Evolutionary conservation across 2,797 vertebrate genomes (phyloP), one percentile per base, ranked within the genome.

Genomic region (Myotis findleyi): DNA sequence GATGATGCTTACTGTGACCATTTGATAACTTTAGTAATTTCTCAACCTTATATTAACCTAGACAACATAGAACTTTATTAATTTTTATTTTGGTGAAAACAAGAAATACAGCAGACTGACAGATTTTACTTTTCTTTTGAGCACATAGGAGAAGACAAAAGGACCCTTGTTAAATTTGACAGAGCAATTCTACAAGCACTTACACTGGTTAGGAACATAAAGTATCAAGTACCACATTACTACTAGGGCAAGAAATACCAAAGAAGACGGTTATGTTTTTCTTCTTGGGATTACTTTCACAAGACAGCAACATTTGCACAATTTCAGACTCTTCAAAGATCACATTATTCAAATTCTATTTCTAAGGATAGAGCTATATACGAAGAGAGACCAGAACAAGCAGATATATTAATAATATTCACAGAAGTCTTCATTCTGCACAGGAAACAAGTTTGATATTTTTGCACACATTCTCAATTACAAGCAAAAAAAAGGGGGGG

Each of bases 61-160:
- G 49, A 95, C 81, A 96, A 94, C 83, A 91, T 51, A 84, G 25
- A 93, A 64, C 14, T 91, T 94, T 38, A 85, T 91, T 96, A 53
- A 68, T 89, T 85, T 96, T 97, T 96, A 93, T 95, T 96, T 90
- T 80, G 57, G 18, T 88, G 72, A 94, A 96, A 95, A 96, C 87
- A 94, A 94, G 89, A 90, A 93, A 38, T 85, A 91, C 44, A 96
- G 53, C 66, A 95, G 49, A 69, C 30, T 94, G 72, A 94, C 85
- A 94, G 68, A 69, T 57, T 93, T 91, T 89, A 71, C 88, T 86
- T 95, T 91, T 91, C 53, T 66, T 94, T 93, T 73, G 44, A 94
- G 79, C 83, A 96, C 83, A 94, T 0, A 64, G 25, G 36, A 91
- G 49, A 96, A 88, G 84, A 97, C 95, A 90, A 72, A 93, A 87